These are phyloP conservation scores for Ochlodes sylvanus DNA, from an alignment of 2,888 invertebrate species.

Conservation along the genomic window DNA sequence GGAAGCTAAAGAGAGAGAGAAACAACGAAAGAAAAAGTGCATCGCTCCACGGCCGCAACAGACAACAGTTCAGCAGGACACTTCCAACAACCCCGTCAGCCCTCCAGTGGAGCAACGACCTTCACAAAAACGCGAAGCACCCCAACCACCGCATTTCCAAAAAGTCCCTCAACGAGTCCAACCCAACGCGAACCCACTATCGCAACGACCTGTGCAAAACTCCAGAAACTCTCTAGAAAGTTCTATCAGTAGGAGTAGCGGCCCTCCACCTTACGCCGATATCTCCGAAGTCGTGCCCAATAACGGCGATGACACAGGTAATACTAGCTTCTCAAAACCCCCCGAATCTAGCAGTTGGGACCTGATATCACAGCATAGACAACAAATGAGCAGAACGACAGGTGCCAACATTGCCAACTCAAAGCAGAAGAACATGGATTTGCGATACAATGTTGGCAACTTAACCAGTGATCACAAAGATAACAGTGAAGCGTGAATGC, in stretches of 20 bases:
- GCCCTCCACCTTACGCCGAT: slow-evolving; percentile 70
- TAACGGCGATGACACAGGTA: slow-evolving; percentile 56
- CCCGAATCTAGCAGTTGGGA: slow-evolving; percentile 76
- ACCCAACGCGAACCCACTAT: slow-evolving; percentile 41
- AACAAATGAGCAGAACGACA: slow-evolving; percentile 59
- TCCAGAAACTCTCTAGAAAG: slow-evolving; percentile 72
- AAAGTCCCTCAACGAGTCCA: slow-evolving; percentile 2
- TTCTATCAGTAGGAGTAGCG: slow-evolving; percentile 71
- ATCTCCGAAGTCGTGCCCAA: slow-evolving; percentile 48
- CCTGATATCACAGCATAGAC: slow-evolving; percentile 80
- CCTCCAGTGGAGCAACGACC: neutral
- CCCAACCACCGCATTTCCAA: slow-evolving; percentile 13
- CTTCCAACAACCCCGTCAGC: neutral
- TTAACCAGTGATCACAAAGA: slow-evolving; percentile 43
- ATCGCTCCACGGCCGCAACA: slow-evolving; percentile 41
- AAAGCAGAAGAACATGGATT: slow-evolving; percentile 62
- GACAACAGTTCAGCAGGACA: neutral
- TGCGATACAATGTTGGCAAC: slow-evolving; percentile 60
- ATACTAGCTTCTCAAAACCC: slow-evolving; percentile 65
- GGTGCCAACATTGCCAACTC: slow-evolving; percentile 36
- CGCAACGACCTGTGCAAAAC: slow-evolving; percentile 44
- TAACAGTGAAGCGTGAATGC: slow-evolving; percentile 63
- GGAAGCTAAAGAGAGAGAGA: slow-evolving; percentile 49
- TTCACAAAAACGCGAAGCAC: slow-evolving; percentile 9
- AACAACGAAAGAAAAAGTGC: slow-evolving; percentile 44